Evolutionary conservation across 2,797 vertebrate genomes (phyloP), one percentile per base, ranked within the genome.

Genomic region (Geotrypetes seraphini): DNA sequence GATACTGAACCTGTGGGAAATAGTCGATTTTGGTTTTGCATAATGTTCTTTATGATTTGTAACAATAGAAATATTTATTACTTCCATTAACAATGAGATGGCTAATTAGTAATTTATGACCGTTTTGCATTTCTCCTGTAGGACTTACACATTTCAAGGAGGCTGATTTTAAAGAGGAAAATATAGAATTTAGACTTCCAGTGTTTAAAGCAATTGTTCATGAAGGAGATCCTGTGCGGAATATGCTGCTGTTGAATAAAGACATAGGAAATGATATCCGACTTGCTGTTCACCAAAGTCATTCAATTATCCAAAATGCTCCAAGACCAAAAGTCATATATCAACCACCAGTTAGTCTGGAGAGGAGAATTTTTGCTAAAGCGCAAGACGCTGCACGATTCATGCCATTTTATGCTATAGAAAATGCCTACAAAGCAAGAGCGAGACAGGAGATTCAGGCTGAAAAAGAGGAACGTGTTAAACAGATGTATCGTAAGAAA

Each of bases 381-480:
- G 26, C 39, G 31, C 16, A 24, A 2, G 43, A 38, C 31, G 14
- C 30, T 16, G 21, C 78, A 12, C 63, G 49, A 18, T 50, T 69
- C 10, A 25, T 26, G 14, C 21, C 35, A 5, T 30, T 71, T 33
- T 21, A 12, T 25, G 43, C 60, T 7, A 37, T 72, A 29, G 73
- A 84, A 19, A 60, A 43, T 44, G 57, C 48, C 12, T 53, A 59
- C 16, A 30, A 25, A 23, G 31, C 53, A 13, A 36, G 40, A 16
- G 22, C 63, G 6, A 54, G 55, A 4, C 38, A 17, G 2, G 46
- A 51, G 17, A 31, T 12, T 3, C 20, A 25, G 7, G 16, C 27
- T 29, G 31, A 25, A 19, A 70, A 47, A 19, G 21, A 15, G 11
- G 23, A 43, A n/a, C 19, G 36, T 21, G 31, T 60, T 14, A 21